Conservation (phyloP, 2,797 vertebrate species). For the Rhinophrynus dorsalis region DNA sequence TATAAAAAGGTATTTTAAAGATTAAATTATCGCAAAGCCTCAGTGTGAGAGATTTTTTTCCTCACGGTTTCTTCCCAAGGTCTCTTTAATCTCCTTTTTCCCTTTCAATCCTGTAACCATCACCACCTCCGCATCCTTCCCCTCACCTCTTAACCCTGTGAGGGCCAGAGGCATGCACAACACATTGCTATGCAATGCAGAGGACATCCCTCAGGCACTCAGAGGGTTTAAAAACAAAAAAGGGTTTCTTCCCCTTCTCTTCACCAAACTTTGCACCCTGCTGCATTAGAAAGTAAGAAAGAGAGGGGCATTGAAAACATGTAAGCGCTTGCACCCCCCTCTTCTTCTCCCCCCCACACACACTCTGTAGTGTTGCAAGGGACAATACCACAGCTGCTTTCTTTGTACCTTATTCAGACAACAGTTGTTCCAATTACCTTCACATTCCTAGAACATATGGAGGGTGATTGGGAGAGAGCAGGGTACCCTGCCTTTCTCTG, state of each 20-base stretch:
- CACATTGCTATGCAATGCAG: no score
- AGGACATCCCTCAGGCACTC: no score
- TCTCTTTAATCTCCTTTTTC: conserved; percentile 20
- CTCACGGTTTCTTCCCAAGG: conserved; percentile 42
- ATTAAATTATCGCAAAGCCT: conserved; percentile 46
- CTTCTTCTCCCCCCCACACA: conserved; percentile 8
- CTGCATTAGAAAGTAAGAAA: conserved; percentile 53
- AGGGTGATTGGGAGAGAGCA: conserved; percentile 56
- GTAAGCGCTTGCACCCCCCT: conserved; percentile 37
- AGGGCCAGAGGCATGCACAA: no score
- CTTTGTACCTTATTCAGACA: conserved; percentile 70
- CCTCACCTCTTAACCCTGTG: conserved; percentile 30
- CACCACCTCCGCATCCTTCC: not conserved
- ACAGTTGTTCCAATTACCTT: conserved; percentile 69
- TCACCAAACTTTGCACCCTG: conserved; percentile 46
- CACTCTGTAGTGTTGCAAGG: conserved; percentile 51
- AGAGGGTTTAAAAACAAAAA: no score
- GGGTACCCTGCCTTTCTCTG: conserved; percentile 50
- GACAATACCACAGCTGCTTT: conserved; percentile 73
- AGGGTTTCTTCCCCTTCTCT: conserved; percentile 55
- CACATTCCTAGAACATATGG: conserved; percentile 67
- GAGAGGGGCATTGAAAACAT: conserved; percentile 48
- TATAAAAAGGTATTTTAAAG: conserved; percentile 35
- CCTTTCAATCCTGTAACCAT: conserved; percentile 13
- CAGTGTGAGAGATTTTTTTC: conserved; percentile 42